Evolutionary conservation across 2,888 invertebrate genomes (phyloP).

Genomic region (Bursaphelenchus okinawaensis): DNA sequence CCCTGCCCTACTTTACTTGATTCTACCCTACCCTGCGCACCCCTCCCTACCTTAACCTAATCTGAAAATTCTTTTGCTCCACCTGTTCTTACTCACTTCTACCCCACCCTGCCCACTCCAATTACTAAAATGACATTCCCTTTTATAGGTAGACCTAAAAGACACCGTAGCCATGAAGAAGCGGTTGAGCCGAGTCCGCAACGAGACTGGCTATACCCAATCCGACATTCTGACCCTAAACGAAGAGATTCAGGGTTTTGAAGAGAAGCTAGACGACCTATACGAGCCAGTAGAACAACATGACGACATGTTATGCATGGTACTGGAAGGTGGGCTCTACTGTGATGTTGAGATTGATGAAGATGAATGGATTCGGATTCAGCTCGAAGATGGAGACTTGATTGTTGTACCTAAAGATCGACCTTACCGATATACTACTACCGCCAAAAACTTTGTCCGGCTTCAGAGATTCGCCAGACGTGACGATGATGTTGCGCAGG

Average conservation of each 20-base stretch:
- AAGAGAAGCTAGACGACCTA: constrained; percentile 44
- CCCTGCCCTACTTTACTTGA: too few relatives aligned
- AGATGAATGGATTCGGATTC: constrained; percentile 50
- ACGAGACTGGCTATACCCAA: constrained; percentile 38
- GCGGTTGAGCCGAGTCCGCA: constrained; percentile 42
- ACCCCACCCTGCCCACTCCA: too few relatives aligned
- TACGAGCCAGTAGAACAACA: constrained; percentile 44
- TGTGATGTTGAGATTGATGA: constrained; percentile 48
- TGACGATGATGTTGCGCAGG: constrained; percentile 16
- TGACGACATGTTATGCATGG: constrained; percentile 44
- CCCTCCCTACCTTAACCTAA: too few relatives aligned
- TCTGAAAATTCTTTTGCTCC: too few relatives aligned
- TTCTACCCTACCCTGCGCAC: too few relatives aligned
- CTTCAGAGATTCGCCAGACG: constrained; percentile 45
- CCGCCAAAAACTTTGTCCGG: constrained; percentile 47
- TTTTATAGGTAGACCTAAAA: constrained; percentile 46
- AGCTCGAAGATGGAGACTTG: constrained; percentile 47
- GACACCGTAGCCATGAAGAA: constrained; percentile 50
- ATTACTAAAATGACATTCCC: too few relatives aligned
- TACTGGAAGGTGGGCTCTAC: constrained; percentile 46
- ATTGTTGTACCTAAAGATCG: constrained; percentile 49
- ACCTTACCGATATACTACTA: constrained; percentile 45
- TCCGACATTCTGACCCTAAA: constrained; percentile 45
- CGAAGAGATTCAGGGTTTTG: constrained; percentile 37
- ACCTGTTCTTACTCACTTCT: too few relatives aligned